These are phyloP conservation scores for Zeuzera pyrina DNA, from an alignment of 2,888 invertebrate species.

Conservation along the genomic window DNA sequence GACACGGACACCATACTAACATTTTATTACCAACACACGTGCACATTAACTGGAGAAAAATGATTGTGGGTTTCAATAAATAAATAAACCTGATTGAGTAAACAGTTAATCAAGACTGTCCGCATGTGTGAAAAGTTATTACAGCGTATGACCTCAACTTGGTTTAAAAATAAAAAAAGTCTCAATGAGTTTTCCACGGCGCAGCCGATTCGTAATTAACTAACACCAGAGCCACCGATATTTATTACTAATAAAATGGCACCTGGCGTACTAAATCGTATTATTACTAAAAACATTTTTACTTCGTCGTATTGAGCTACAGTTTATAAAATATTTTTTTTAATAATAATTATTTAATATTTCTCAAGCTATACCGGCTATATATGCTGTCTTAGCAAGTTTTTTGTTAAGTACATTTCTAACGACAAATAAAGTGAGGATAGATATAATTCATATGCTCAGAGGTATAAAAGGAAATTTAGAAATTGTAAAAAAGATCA, in stretches of 20 bases:
- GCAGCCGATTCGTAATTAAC: constrained; percentile 28
- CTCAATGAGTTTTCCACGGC: constrained; percentile 27
- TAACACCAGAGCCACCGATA: constrained; percentile 50
- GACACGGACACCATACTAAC: background rate
- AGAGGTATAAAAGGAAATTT: no score
- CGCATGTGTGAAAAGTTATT: constrained; percentile 17
- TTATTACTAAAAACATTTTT: no score
- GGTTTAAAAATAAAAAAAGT: constrained; percentile 43
- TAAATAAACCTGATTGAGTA: constrained; percentile 2
- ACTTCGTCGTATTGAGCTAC: no score
- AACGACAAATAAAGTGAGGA: no score
- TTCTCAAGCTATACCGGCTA: no score
- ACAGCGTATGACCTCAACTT: constrained; percentile 35
- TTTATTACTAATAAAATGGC: constrained; percentile 58
- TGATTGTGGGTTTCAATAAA: constrained; percentile 1
- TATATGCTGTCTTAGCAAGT: no score
- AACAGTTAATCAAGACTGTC: constrained; percentile 8
- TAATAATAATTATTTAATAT: no score
- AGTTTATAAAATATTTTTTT: no score
- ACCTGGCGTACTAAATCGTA: constrained; percentile 23
- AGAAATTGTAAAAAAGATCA: no score
- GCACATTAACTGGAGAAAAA: no score
- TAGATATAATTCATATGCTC: no score
- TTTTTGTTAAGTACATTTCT: no score
- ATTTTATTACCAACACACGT: background rate